Conservation (phyloP, 2,888 invertebrate genomes). For the Xylota sylvarum region DNA sequence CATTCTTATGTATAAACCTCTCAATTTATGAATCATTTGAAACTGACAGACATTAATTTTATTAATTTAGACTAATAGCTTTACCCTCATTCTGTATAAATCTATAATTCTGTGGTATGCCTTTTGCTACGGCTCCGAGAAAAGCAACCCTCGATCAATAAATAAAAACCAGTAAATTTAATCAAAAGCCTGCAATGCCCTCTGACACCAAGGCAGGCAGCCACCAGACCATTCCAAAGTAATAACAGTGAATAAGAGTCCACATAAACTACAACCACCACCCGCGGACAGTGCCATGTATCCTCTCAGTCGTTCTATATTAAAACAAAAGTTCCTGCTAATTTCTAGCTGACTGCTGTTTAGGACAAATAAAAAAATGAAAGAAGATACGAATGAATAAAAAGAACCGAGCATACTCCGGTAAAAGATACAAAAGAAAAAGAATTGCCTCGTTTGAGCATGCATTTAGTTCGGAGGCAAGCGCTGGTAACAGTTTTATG, state of each 20-base stretch:
- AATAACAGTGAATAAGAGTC: constrained; percentile 2
- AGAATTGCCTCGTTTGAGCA: constrained; percentile 27
- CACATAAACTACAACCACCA: constrained; percentile 3
- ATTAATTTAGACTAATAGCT: neutral
- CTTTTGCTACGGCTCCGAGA: neutral
- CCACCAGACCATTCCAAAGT: constrained; percentile 1
- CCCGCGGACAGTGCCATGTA: neutral
- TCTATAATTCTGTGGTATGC: neutral
- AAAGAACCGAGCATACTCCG: constrained; percentile 3
- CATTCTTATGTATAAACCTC: neutral
- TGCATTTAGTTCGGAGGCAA: constrained; percentile 25
- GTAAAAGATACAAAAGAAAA: constrained; percentile 18
- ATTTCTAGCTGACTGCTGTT: constrained; percentile 18
- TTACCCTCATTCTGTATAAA: neutral
- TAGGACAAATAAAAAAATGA: neutral
- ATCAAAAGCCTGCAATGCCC: constrained; percentile 11
- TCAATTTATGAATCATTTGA: neutral
- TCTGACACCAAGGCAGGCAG: neutral
- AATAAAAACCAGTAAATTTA: constrained; percentile 37
- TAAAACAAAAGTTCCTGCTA: constrained; percentile 16
- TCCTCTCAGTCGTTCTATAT: neutral
- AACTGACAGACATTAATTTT: neutral
- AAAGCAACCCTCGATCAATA: constrained; percentile 1
- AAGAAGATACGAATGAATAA: constrained; percentile 9
- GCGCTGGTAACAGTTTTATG: constrained; percentile 50